Conservation (phyloP, 2,797 vertebrate genomes). For the Bovichtus diacanthus region DNA sequence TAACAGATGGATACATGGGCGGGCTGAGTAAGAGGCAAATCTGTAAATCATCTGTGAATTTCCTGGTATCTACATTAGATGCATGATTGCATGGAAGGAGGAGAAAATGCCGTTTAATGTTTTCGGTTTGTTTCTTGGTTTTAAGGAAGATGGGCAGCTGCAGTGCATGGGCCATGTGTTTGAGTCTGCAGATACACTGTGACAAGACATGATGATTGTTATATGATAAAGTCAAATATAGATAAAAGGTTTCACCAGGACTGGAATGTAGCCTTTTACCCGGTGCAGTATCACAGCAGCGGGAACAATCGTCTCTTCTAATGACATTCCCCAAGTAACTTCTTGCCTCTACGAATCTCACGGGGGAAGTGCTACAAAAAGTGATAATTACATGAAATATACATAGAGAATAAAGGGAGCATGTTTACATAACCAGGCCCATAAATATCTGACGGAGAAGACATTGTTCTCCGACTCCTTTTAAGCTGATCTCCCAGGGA, state of each 20-base stretch:
- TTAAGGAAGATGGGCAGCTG: conserved; percentile 50
- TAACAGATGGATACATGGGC: conserved; percentile 54
- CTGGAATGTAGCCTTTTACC: conserved; percentile 63
- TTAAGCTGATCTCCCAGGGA: conserved; percentile 97
- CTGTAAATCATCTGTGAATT: conserved; percentile 48
- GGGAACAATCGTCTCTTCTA: conserved; percentile 95
- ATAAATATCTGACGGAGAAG: conserved; percentile 99
- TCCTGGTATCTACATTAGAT: conserved; percentile 42
- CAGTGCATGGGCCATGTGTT: conserved; percentile 25
- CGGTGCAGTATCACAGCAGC: conserved; percentile 60
- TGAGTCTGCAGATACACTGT: conserved; percentile 47
- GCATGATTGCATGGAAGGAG: conserved; percentile 8
- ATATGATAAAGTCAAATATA: conserved; percentile 79
- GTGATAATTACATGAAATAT: conserved; percentile 91
- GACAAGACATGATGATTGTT: conserved; percentile 72
- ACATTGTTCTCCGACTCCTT: conserved; percentile 98
- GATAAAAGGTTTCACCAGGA: conserved; percentile 72
- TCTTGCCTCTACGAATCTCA: conserved; percentile 83
- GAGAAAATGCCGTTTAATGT: conserved; percentile 36
- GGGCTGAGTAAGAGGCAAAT: conserved; percentile 37
- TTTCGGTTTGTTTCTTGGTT: conserved; percentile 23
- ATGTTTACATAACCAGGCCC: conserved; percentile 97
- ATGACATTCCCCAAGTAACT: conserved; percentile 97
- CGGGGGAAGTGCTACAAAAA: conserved; percentile 83
- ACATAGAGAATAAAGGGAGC: conserved; percentile 87